Evolutionary conservation across 1,140 invertebrate genomes (phyloP).

Genomic region (Sipha flava): DNA sequence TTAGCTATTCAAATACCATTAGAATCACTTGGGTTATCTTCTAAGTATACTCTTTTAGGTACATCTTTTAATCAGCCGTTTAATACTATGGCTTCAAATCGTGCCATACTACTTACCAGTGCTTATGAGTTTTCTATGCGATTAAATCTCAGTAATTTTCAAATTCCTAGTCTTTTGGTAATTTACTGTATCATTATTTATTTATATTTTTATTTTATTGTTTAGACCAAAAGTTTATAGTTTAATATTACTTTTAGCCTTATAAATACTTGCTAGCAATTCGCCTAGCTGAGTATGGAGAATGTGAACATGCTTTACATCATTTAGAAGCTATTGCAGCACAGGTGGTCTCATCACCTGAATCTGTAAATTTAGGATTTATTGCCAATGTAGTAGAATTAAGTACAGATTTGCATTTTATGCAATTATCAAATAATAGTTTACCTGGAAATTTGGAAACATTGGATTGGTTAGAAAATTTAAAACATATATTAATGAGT

Average conservation of each 20-base stretch:
- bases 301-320: constrained; percentile 53
- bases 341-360: constrained; percentile 38
- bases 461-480: constrained; percentile 20
- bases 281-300: constrained; percentile 57
- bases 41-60: constrained; percentile 72
- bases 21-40: constrained; percentile 52
- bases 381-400: constrained; percentile 9
- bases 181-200: background rate
- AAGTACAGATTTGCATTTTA: constrained; percentile 21
- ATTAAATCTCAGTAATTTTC: constrained; percentile 65
- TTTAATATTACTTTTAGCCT: constrained; percentile 44
- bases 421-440: background rate
- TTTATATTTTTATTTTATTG: constrained; percentile 16
- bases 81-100: constrained; percentile 64
- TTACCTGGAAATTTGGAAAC: background rate
- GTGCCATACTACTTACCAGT: constrained; percentile 87
- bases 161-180: constrained; percentile 62
- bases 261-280: constrained; percentile 67
- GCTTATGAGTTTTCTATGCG: constrained; percentile 87
- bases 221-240: background rate
- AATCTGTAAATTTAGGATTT: constrained; percentile 38
- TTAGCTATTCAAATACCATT: constrained; percentile 75
- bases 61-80: constrained; percentile 56
- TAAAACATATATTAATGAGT: background rate
- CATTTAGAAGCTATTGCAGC: constrained; percentile 71